Evolutionary conservation across 2,797 vertebrate species (phyloP), one percentile per base, ranked within the genome.

Genomic region (Anguilla pacifica): DNA sequence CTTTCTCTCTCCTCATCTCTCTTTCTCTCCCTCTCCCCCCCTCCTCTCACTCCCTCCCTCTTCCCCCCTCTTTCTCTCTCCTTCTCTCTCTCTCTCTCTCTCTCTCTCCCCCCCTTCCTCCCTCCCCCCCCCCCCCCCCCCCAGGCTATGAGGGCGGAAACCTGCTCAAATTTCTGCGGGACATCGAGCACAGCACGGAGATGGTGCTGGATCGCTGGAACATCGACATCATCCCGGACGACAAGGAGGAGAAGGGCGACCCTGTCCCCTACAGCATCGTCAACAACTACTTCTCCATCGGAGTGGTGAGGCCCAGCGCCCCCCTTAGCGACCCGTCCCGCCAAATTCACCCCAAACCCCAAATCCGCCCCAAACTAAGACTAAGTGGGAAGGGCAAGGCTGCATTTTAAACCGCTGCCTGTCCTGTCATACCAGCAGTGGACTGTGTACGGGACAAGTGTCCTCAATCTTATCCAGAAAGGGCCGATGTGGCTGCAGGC

Each of bases 221-320:
- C 85, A 97, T 99, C 0, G 97, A 98, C 28, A 96, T 99, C 17
- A 90, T 97, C 87, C 97, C 97, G 10, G 96, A 95, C 0, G 96
- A 99, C 93, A 97, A 94, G 89, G 96, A 97, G 88, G 96, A 97
- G 92, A 97, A 96, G 0, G 98, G 98, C 0, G 98, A 99, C 90
- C 98, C 97, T 0, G 96, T 98, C 7, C 98, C 98, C 0, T 97
- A 98, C 94, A 97, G 95, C 92, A 99, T 99, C 89, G 97, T 99
- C 95, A 99, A 99, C 95, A 99, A 99, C 95, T 99, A 99, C 89
- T 99, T 99, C 94, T 99, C 98, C 88, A 98, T 99, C 0, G 98
- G 98, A 72, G 98, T 99, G 97, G 98, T 99, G 92, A 98, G 98
- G 87, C 64, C 39, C 82, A 28, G 43, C 19, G 6, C 4, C 2